Conservation (phyloP, 2,888 invertebrate genomes). For the Lordiphosa andalusiaca region DNA sequence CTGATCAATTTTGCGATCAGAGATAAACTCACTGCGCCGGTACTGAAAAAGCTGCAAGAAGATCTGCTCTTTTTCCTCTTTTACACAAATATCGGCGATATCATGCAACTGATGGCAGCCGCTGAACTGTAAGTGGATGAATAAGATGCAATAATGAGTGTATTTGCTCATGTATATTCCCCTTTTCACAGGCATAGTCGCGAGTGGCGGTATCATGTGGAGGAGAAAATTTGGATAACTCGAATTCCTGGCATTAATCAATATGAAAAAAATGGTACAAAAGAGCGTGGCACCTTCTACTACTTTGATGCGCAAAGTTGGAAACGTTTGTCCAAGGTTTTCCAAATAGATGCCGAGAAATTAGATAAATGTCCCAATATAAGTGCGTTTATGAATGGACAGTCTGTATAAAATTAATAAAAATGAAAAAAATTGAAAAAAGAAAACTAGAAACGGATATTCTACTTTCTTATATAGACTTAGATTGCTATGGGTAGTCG, state of each 20-base stretch:
- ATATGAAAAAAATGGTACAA: conserved; percentile 96
- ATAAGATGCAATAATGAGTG: no score
- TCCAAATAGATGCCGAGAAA: conserved; percentile 99
- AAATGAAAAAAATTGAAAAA: conserved; percentile 77
- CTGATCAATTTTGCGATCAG: conserved; percentile 97
- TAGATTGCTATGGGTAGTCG: no score
- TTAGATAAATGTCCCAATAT: conserved; percentile 87
- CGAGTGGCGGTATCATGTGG: conserved; percentile 99
- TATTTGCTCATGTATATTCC: no score
- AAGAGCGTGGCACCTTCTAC: conserved; percentile 99
- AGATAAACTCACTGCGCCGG: conserved; percentile 96
- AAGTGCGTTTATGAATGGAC: conserved; percentile 81
- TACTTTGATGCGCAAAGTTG: conserved; percentile 99
- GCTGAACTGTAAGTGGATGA: conserved; percentile 97
- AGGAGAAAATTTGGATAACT: conserved; percentile 99
- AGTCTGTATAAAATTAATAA: conserved; percentile 81
- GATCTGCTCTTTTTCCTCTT: conserved; percentile 99
- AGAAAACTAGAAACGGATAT: conserved; percentile 37
- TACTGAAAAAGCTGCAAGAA: conserved; percentile 98
- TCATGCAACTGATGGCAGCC: conserved; percentile 98
- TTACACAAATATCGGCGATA: conserved; percentile 99
- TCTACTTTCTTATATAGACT: no score
- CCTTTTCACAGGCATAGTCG: conserved; percentile 89
- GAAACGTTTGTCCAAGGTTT: conserved; percentile 99
- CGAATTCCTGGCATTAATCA: conserved; percentile 96